Conservation (phyloP, 2,113 vertebrate species). For the Alosa alosa region DNA sequence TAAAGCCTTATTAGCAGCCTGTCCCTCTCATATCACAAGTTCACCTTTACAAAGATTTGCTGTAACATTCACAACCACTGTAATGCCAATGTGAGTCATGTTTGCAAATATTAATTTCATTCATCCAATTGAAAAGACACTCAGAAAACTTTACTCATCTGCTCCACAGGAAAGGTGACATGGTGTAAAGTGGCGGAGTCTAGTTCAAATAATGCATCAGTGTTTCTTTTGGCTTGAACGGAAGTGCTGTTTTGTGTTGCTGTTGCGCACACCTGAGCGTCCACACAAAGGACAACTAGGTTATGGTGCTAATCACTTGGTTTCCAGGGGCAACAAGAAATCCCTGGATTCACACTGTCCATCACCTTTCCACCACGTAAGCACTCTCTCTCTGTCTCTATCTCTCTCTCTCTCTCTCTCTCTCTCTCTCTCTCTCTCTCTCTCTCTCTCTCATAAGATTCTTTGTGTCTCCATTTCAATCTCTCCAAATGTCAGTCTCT, state of each 20-base stretch:
- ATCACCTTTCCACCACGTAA: background rate
- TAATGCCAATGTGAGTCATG: background rate
- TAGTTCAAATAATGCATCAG: background rate
- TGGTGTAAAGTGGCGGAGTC: too few relatives aligned
- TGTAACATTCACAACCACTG: background rate
- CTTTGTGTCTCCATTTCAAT: background rate
- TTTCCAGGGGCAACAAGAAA: slow-evolving; percentile 12
- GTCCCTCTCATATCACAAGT: background rate
- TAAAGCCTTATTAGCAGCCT: background rate
- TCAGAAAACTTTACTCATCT: too few relatives aligned
- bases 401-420: background rate
- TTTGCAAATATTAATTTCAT: too few relatives aligned
- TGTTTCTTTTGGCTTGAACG: background rate
- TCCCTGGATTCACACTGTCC: background rate
- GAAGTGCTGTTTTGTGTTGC: background rate
- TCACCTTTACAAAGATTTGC: background rate
- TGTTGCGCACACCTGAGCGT: background rate
- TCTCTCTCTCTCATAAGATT: background rate
- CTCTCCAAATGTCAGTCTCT: background rate
- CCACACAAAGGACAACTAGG: background rate
- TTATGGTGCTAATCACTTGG: slow-evolving; percentile 18
- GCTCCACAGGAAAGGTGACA: too few relatives aligned
- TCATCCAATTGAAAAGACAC: too few relatives aligned
- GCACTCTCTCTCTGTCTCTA: background rate
- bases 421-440: background rate